Evolutionary conservation across 2,797 vertebrate species (phyloP), one percentile per base, ranked within the genome.

Genomic region (Alfaro cultratus): DNA sequence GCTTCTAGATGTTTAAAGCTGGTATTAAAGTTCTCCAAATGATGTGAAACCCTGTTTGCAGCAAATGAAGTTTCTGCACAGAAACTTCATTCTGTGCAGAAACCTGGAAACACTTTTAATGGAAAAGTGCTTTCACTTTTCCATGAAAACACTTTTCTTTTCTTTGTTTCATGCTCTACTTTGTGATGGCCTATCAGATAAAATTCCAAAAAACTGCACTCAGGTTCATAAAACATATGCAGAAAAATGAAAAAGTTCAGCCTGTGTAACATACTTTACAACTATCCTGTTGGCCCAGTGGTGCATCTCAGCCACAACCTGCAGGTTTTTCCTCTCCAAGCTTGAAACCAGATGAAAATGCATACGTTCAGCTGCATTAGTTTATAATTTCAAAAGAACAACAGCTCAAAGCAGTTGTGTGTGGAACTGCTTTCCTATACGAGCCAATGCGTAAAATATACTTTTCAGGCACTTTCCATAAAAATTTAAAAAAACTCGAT

Each of bases 341-440:
- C 62, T 67, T 39, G 34, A 78, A 72, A 60, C 62, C 68, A 74
- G 64, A 74, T 53, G 16, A 12, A 68, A 41, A 68, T 55, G 18
- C 60, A 78, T 68, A 55, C 18, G n/a, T 78, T 51, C 39, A 78
- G 18, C 79, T 68, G 18, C 26, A 18, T 73, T 70, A 13, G 4
- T 88, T 89, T 76, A 68, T 81, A 74, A 80, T 88, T 89, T 83
- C 16, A 83, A 84, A 68, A 80, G 39, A 87, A 85, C 82, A 91
- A 83, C 86, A 89, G 82, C 90, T 90, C 12, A 68, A n/a, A 93
- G 92, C 85, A 60, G 45, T 60, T 62, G 31, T 49, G 46, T 73
- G 26, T 75, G 16, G 77, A 11, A 39, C 75, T 26, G 41, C 74
- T 77, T 82, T 75, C 46, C 43, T 70, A 74, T 39, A 79, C 78